Evolutionary conservation across 2,113 vertebrate genomes (phyloP).

Genomic region (Thamnophis sirtalis): DNA sequence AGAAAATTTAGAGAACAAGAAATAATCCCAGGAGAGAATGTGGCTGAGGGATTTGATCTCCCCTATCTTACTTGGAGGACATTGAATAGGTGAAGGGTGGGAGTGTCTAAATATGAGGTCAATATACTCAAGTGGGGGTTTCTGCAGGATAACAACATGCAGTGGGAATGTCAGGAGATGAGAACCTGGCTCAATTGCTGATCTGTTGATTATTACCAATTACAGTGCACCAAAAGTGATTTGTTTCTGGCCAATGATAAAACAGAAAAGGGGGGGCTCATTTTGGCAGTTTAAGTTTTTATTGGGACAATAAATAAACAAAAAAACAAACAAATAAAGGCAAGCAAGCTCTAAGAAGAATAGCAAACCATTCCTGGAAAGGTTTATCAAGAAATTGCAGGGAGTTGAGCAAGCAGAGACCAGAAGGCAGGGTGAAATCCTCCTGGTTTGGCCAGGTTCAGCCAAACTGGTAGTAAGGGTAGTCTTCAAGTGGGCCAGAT

Average conservation of each 20-base stretch:
- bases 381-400: background rate
- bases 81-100: background rate
- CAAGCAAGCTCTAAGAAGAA: background rate
- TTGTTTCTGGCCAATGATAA: background rate
- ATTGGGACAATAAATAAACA: no score
- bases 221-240: background rate
- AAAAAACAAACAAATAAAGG: no score
- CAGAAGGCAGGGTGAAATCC: no score
- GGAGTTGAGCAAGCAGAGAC: background rate
- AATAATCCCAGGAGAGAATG: background rate
- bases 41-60: background rate
- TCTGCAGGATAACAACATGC: background rate
- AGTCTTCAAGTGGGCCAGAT: no score
- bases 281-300: no score
- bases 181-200: background rate
- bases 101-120: background rate
- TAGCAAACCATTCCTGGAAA: background rate
- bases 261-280: background rate
- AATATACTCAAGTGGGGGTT: background rate
- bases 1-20: background rate
- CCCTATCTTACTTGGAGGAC: background rate
- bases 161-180: background rate
- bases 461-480: no score
- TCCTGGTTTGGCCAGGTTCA: no score
- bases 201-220: background rate